Conservation (phyloP, 2,113 vertebrate genomes). For the Engystomops pustulosus region DNA sequence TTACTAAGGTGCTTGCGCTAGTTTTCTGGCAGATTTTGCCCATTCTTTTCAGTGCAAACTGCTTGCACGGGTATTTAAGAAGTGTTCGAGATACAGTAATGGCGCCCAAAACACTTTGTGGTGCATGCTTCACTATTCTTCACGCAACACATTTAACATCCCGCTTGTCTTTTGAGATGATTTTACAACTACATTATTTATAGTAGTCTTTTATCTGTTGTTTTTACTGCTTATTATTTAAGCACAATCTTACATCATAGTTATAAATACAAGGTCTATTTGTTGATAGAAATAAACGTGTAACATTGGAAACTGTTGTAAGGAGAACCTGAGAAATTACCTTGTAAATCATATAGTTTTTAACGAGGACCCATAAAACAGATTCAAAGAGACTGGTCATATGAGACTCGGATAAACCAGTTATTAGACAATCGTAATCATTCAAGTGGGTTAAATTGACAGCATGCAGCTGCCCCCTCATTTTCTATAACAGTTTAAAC, state of each 20-base stretch:
- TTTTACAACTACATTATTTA: too few relatives aligned
- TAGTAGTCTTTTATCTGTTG: too few relatives aligned
- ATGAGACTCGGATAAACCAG: neutral
- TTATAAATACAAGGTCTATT: neutral
- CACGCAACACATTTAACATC: too few relatives aligned
- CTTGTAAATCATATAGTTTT: slow-evolving; percentile 1
- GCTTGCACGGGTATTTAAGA: too few relatives aligned
- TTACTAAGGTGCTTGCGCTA: too few relatives aligned
- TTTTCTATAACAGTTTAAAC: neutral
- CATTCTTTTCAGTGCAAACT: too few relatives aligned
- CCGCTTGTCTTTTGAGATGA: too few relatives aligned
- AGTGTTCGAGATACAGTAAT: too few relatives aligned
- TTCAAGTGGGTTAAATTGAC: neutral
- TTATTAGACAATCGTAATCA: neutral
- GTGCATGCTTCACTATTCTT: too few relatives aligned
- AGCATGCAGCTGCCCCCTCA: neutral
- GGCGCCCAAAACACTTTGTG: too few relatives aligned
- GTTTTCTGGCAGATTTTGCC: too few relatives aligned
- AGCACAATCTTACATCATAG: neutral
- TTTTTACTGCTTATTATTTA: neutral
- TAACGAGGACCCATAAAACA: neutral
- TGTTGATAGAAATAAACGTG: neutral
- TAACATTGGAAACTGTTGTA: neutral
- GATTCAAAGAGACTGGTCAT: neutral
- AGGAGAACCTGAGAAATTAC: neutral